Evolutionary conservation across 53 echinoderm and acorn worm species (phyloP), one percentile per base, ranked within the genome.

Genomic region (Glandiceps talaboti): DNA sequence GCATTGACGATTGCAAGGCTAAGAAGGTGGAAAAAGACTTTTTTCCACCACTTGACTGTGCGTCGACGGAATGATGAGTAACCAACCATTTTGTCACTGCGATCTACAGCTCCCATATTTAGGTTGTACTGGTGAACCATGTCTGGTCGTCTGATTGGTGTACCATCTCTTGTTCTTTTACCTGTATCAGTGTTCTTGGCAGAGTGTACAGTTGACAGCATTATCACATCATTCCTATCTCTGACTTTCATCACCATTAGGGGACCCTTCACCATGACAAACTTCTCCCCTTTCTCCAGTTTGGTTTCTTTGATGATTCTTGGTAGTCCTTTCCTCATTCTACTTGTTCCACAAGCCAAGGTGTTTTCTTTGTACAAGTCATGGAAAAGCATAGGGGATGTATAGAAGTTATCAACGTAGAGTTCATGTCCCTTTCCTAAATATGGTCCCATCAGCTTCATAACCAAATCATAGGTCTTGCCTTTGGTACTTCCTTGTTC

Each of bases 21-120:
- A 25, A 81, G 81, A 30, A 81, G 25, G n/a, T 86, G 86, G 32
- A 86, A 77, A 29, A 86, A 27, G 10, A 86, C 32, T 32, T 86
- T 86, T 32, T 86, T 86, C 33, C 81, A 86, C 81, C 86, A 84
- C 30, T 84, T 84, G 64, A 84, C 20, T 28, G 79, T 81, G 1
- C 77, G 31, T 29, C 78, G 27, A 31, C 73, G 74, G 33, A 81
- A 76, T 31, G 82, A 76, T 31, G 77, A 82, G 12, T 73, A 45
- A 29, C 64, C 31, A 28, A 81, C 77, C 27, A 86, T 31, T 27
- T 76, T 76, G 33, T 82, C 82, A 25, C 81, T 81, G 1, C 81
- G 27, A 27, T 82, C 82, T 10, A 86, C 86, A 1, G 81, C 86
- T 1, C 86, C 86, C 86, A 86, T 82, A 28, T 86, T 81, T 30